Evolutionary conservation across 2,888 invertebrate species (phyloP), one percentile per base, ranked within the genome.

Genomic region (Caenorhabditis sp.): DNA sequence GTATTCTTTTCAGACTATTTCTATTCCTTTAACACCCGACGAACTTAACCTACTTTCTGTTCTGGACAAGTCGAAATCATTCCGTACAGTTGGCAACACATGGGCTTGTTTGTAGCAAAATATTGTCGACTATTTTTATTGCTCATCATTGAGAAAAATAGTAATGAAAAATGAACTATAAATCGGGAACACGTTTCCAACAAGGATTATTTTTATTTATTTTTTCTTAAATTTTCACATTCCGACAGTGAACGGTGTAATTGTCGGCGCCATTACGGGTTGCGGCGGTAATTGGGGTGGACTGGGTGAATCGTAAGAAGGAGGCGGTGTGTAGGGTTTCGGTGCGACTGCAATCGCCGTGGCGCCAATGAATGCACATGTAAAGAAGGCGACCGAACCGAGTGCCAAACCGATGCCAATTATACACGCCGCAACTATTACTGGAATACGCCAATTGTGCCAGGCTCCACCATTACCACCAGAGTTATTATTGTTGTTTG

Each of bases 201-300:
- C n/a, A n/a, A n/a, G n/a, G n/a, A n/a, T n/a, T n/a, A n/a, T n/a
- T n/a, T n/a, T n/a, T n/a, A n/a, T n/a, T n/a, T n/a, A n/a, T n/a
- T n/a, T n/a, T 70, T 6, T 57, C 50, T 5, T 5, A 50, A n/a
- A 21, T 50, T 53, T 24, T 43, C 43, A 43, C 12, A 73, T 24
- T 1, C 73, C 73, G n/a, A 73, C 73, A 37, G 73, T 73, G 55
- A 69, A 73, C 12, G 69, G 68, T n/a, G 57, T 53, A 14, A 69
- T 27, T 1, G 62, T 31, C 21, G 66, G 58, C n/a, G 69, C 63
- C 17, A 63, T 53, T n/a, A 69, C 61, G 12, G 74, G 74, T 31
- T 55, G 63, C 24, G 69, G 69, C 5, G 69, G 69, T 19, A 74
- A 66, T 36, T 66, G 64, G 0, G 74, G 66, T 2, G 74, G 69